Base-by-base conservation (phyloP, 2,888 invertebrate genomes). In the Lepeophtheirus nordmannii region DNA sequence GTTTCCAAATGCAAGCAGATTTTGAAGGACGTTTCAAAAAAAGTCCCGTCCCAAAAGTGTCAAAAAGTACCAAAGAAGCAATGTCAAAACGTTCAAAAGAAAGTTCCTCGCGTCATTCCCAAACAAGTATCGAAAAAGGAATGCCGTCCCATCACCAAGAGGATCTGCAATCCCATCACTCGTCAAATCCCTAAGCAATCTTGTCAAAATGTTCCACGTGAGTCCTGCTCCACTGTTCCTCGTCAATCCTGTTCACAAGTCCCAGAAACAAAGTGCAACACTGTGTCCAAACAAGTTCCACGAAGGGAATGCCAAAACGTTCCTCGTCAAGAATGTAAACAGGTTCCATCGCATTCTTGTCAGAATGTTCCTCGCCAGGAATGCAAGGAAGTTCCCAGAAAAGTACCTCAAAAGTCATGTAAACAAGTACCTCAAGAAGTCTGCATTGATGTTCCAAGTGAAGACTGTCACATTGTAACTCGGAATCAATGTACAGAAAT, bases 221-320 rank as follows among this genome's bases (percentile, higher is more conserved):
- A 61, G 61, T 37, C 14, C 30, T 61, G 61, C 37, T 37, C n/a
- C n/a, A 12, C 30, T 5, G 53, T 46, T 17, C 53, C 53, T n/a
- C n/a, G 30, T 10, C 60, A 66, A 30, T n/a, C 20, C n/a, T 66
- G 66, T 40, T 17, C n/a, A 11, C n/a, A 60, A 38, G 66, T 66
- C 8, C 38, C 59, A 14, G 10, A n/a, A 7, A 30, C 23, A 10
- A 22, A 39, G n/a, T 66, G 66, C 37, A 30, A 11, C 11, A 12
- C 20, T 30, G 60, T 60, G 1, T 23, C 59, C 10, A 37, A 40
- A 17, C 66, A 60, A 46, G 66, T 39, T 40, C 22, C 39, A n/a
- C 39, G 40, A 8, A 17, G 39, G 40, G 40, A 62, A 40, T 62
- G 62, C 62, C 39, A 17, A 38, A 20, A 38, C 10, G 62, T 62